Percentiles rank a stretch among this genome's conserved stretches.
phyloP scores from a whole-genome alignment of 2,113 vertebrate species.

The Aldabrachelys gigantea region DNA sequence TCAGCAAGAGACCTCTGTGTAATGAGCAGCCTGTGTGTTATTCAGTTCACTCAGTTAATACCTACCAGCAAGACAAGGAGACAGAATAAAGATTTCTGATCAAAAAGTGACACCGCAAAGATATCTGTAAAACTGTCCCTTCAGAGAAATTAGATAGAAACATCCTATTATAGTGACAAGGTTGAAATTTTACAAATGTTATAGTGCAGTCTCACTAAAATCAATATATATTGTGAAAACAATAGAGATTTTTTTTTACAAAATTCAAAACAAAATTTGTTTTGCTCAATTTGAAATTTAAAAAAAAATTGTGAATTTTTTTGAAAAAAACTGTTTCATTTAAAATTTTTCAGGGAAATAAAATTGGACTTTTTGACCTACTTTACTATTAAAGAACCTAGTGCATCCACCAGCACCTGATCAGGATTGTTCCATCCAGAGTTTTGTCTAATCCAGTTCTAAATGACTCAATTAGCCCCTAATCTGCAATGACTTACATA shows the following conservation, averaged over 20 bases:
- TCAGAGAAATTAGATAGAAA: constrained; percentile 1
- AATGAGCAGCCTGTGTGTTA: constrained; percentile 46
- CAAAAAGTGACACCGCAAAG: constrained; percentile 43
- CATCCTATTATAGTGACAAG: neutral
- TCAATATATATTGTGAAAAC: neutral
- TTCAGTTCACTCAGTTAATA: constrained; percentile 35
- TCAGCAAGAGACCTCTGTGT: constrained; percentile 7
- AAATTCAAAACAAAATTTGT: neutral
- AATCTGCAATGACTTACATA: neutral
- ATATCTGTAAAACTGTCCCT: constrained; percentile 28
- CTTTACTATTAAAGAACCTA: neutral
- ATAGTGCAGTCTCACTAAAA: neutral
- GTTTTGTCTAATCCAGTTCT: neutral
- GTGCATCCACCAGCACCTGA: fast-evolving
- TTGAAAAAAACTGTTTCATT: neutral
- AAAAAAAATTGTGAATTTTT: neutral
- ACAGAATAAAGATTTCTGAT: constrained; percentile 4
- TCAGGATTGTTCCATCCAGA: neutral
- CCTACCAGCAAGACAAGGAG: constrained; percentile 12
- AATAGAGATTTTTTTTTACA: neutral
- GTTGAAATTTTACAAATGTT: neutral
- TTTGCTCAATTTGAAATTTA: neutral
- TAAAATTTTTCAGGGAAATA: neutral
- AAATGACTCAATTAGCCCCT: neutral
- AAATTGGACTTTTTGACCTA: neutral